Evolutionary conservation across 2,888 invertebrate genomes (phyloP).

Genomic region (Andricus quercusramuli): DNA sequence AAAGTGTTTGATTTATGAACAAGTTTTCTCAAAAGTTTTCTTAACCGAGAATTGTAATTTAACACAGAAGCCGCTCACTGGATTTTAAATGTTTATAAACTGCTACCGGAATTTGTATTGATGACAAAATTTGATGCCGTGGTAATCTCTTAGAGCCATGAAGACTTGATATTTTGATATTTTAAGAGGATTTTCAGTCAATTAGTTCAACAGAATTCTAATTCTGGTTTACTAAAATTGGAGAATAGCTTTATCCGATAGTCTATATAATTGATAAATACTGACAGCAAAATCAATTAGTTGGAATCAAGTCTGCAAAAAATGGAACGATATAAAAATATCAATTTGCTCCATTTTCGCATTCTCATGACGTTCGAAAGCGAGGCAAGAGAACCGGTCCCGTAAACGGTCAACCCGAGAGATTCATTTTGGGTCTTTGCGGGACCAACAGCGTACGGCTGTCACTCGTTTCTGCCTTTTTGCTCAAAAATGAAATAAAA

Average conservation of each 20-base stretch:
- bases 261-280: neutral
- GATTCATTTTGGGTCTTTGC: neutral
- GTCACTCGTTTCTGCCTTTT: neutral
- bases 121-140: neutral
- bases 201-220: neutral
- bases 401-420: neutral
- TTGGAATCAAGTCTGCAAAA: neutral
- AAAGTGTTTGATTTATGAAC: neutral
- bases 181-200: neutral
- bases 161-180: neutral
- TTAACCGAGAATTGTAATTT: neutral
- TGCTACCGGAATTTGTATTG: neutral
- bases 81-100: neutral
- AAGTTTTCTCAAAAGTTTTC: neutral
- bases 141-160: neutral
- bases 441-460: neutral
- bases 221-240: neutral
- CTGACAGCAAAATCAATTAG: neutral
- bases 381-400: slow-evolving; percentile 5
- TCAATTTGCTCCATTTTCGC: slow-evolving; percentile 6
- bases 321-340: neutral
- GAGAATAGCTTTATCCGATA: neutral
- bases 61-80: neutral
- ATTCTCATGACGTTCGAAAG: slow-evolving; percentile 5
- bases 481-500: neutral